A percentile compares a stretch with the other conserved stretches of the same genome.
Conservation (phyloP, 1,140 invertebrate genomes). For the Penaeus japonicus region DNA sequence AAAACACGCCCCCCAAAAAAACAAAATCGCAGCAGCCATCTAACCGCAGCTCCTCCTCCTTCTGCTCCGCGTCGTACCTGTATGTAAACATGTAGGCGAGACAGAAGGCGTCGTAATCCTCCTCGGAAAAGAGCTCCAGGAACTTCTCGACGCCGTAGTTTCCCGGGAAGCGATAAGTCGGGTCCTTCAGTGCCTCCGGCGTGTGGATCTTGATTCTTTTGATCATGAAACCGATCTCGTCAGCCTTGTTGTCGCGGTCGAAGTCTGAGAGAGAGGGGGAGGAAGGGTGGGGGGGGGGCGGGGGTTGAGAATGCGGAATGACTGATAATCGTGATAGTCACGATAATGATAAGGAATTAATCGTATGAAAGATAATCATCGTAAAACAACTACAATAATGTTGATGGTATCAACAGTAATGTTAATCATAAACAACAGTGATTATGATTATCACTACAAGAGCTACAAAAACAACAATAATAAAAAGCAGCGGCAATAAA, state of each 20-base stretch:
- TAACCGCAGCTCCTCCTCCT: background rate
- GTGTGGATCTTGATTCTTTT: constrained; percentile 94
- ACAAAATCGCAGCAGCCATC: too few species aligned
- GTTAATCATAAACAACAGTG: too few species aligned
- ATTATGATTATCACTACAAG: too few species aligned
- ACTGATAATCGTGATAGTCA: too few species aligned
- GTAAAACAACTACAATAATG: too few species aligned
- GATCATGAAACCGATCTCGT: constrained; percentile 96
- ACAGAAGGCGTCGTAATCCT: constrained; percentile 98
- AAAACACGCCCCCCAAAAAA: background rate
- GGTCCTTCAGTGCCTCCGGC: constrained; percentile 61
- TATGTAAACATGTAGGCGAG: constrained; percentile 99
- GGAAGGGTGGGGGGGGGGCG: background rate
- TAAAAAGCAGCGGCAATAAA: too few species aligned
- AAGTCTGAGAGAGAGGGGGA: constrained; percentile 74
- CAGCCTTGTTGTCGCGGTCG: constrained; percentile 87
- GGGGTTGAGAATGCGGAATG: background rate
- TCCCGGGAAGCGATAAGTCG: constrained; percentile 86
- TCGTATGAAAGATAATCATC: too few species aligned
- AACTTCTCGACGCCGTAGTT: constrained; percentile 96
- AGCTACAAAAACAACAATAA: too few species aligned
- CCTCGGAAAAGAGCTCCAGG: constrained; percentile 92
- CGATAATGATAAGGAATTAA: too few species aligned
- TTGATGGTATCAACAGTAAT: too few species aligned
- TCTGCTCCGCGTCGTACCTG: constrained; percentile 59